These are phyloP conservation scores for Sesia apiformis DNA, from an alignment of 2,888 invertebrate species.

Conservation along the genomic window DNA sequence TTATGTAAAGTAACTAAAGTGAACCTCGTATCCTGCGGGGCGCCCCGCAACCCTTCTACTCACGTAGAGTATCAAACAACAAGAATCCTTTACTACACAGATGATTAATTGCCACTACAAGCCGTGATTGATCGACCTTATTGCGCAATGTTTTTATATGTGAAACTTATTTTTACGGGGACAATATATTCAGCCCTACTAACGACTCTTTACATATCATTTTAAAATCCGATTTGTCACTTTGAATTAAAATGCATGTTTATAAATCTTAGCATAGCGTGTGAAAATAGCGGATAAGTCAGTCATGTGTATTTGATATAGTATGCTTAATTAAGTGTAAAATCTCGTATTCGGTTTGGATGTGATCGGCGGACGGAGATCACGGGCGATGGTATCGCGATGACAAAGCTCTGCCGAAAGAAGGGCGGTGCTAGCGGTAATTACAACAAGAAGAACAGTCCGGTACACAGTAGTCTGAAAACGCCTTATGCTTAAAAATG, in stretches of 20 bases:
- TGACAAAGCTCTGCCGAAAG: constrained; percentile 46
- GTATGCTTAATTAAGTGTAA: constrained; percentile 51
- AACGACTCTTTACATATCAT: constrained; percentile 35
- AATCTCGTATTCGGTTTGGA: constrained; percentile 38
- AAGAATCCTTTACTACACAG: constrained; percentile 28
- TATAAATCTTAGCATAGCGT: constrained; percentile 32
- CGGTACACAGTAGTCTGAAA: too few species aligned
- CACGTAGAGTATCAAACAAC: constrained; percentile 30
- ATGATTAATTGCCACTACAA: constrained; percentile 59
- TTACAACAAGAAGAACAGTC: constrained; percentile 22
- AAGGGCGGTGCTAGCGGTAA: constrained; percentile 49
- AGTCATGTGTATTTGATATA: background rate
- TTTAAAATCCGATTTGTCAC: constrained; percentile 62
- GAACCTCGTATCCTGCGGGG: constrained; percentile 5
- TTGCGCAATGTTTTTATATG: constrained; percentile 24
- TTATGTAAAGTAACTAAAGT: too few species aligned
- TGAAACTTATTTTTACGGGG: constrained; percentile 17
- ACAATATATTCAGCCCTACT: constrained; percentile 33
- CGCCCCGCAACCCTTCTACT: constrained; percentile 33
- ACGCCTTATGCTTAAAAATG: too few species aligned
- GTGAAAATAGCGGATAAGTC: constrained; percentile 24
- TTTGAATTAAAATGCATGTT: constrained; percentile 36
- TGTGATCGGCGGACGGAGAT: constrained; percentile 31
- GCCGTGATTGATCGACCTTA: constrained; percentile 55
- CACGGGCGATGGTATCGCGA: constrained; percentile 43